Base-by-base conservation (phyloP, 2,113 vertebrate species). In the Tonatia bakeri region DNA sequence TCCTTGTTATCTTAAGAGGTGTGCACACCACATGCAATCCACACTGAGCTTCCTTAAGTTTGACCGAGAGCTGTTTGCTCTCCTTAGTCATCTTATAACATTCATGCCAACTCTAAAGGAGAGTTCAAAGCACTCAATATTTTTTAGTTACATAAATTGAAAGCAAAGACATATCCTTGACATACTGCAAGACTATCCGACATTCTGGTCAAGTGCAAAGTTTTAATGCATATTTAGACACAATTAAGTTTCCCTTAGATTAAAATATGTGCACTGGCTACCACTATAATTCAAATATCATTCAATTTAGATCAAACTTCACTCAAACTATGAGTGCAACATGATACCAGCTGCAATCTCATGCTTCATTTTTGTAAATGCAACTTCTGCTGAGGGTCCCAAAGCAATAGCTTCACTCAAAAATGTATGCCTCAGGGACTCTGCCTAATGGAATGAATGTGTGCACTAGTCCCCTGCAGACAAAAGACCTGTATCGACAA, bases 111-210 rank as follows among this genome's bases (percentile, higher is more conserved):
- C 13, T 76, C 10, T 33, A n/a, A 86, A 38, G 38, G 19, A 40
- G 47, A 90, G 19, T 79, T 36, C 65, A 75, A 47, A 96, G 36
- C 33, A 52, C 17, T 61, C 3, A 47, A 13, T 33, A 19, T 85
- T 40, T 87, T 88, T 70, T 43, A 95, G 83, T 95, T 80, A 70
- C 7, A 7, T 13, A 87, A 95, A 82, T 91, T 52, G n/a, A 94
- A 88, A 95, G 17, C 64, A 77, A 92, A 72, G 13, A 31, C 40
- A 50, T 59, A 73, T 36, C 88, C 20, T 94, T 69, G 69, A 90
- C 40, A 43, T 33, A 59, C 12, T 52, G 6, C 5, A 45, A 90
- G 38, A 86, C 7, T 64, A 56, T 33, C 4, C 36, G 90, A 61
- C 20, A 38, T 24, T 45, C 38, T 26, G 20, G 31, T 54, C 33